These are phyloP conservation scores for Lacanobia oleracea DNA, from an alignment of 2,888 invertebrate species.

Conservation along the genomic window DNA sequence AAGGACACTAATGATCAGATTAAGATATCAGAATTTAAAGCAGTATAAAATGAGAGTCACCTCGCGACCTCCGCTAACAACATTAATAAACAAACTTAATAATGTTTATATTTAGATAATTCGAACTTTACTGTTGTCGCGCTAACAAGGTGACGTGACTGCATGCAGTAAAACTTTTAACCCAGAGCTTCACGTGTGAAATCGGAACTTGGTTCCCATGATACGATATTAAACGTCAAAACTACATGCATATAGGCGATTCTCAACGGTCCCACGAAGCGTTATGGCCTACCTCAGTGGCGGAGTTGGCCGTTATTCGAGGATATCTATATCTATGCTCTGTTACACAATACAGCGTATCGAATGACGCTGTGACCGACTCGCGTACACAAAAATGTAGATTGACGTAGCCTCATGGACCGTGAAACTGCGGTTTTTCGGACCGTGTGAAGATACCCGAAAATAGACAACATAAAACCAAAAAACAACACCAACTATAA, in stretches of 20 bases:
- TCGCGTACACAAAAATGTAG: slow-evolving; percentile 75
- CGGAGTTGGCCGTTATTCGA: slow-evolving; percentile 76
- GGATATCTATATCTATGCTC: slow-evolving; percentile 77
- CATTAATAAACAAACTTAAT: slow-evolving; percentile 62
- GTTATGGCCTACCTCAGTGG: slow-evolving; percentile 84
- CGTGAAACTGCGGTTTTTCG: slow-evolving; percentile 80
- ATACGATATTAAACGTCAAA: slow-evolving; percentile 79
- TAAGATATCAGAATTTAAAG: slow-evolving; percentile 54
- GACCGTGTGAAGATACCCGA: slow-evolving; percentile 66
- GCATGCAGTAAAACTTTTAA: slow-evolving; percentile 71
- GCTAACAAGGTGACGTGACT: slow-evolving; percentile 75
- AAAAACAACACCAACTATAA: slow-evolving; percentile 33
- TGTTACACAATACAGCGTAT: slow-evolving; percentile 79
- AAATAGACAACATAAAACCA: slow-evolving; percentile 44
- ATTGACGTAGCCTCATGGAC: slow-evolving; percentile 79
- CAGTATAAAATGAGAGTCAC: slow-evolving; percentile 41
- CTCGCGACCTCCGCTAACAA: slow-evolving; percentile 45
- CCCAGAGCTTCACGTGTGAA: slow-evolving; percentile 78
- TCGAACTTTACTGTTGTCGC: slow-evolving; percentile 62
- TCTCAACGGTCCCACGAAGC: slow-evolving; percentile 80
- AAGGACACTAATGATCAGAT: slow-evolving; percentile 55
- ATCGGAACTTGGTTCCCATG: slow-evolving; percentile 82
- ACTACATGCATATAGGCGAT: slow-evolving; percentile 72
- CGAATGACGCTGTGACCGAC: slow-evolving; percentile 76
- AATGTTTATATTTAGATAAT: slow-evolving; percentile 64